phyloP scores from a whole-genome alignment of 2,113 vertebrate species.

The Pelvicachromis taeniatus region DNA sequence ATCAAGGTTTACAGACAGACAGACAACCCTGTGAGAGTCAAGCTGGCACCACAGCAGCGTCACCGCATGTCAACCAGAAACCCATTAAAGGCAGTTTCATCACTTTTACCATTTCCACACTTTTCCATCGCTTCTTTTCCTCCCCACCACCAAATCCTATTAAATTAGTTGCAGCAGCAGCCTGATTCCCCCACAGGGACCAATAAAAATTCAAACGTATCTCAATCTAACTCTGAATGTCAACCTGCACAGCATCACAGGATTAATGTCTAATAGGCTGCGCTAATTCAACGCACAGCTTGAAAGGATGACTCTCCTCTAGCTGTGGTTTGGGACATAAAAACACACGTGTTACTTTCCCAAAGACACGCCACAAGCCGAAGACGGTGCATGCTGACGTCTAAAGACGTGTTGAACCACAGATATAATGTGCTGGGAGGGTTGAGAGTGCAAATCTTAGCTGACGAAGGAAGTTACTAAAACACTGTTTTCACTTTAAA shows the following conservation, averaged over 20 bases:
- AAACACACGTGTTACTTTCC: neutral
- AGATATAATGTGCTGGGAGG: fast-evolving
- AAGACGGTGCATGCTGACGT: neutral
- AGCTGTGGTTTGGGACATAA: neutral
- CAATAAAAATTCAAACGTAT: neutral
- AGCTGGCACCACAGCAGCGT: neutral
- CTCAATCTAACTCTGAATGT: neutral
- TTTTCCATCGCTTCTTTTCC: neutral
- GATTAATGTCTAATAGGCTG: neutral
- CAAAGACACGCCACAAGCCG: neutral
- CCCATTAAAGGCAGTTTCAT: neutral
- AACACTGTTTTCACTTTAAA: fast-evolving
- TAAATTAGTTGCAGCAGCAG: neutral
- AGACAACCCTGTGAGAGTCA: neutral
- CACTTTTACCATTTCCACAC: neutral
- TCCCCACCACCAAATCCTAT: neutral
- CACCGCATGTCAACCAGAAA: neutral
- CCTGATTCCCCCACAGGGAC: constrained; percentile 9
- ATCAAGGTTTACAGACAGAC: neutral
- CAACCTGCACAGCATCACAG: neutral
- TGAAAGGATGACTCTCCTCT: neutral
- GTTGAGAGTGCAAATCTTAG: neutral
- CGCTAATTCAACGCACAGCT: neutral
- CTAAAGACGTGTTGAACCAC: neutral
- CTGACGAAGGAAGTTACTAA: neutral